Conservation (phyloP, 2,888 invertebrate species). For the Dioctria rufipes region DNA sequence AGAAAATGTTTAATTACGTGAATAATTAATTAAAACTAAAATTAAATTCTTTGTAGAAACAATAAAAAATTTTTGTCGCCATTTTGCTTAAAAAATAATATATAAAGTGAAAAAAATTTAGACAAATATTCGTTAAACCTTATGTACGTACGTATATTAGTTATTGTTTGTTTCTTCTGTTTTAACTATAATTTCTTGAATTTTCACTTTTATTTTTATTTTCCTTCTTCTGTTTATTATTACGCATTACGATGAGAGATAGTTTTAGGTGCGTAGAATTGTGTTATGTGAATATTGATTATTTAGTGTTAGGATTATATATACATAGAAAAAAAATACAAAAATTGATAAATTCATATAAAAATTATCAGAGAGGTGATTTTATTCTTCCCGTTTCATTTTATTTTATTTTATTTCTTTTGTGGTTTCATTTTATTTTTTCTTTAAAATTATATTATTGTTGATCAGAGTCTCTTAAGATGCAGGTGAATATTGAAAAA, state of each 20-base stretch:
- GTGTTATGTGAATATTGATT: constrained; percentile 41
- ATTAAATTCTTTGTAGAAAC: constrained; percentile 25
- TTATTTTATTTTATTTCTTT: constrained; percentile 13
- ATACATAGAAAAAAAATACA: not conserved
- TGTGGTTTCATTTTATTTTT: not conserved
- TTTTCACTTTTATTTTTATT: constrained; percentile 25
- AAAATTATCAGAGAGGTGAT: not conserved
- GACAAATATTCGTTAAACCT: constrained; percentile 46
- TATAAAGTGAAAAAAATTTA: constrained; percentile 9
- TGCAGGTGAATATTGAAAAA: too few relatives aligned
- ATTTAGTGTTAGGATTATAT: constrained; percentile 23
- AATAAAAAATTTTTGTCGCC: constrained; percentile 32
- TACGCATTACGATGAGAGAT: constrained; percentile 47
- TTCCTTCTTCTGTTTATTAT: constrained; percentile 23
- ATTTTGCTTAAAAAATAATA: constrained; percentile 44
- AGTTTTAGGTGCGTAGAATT: constrained; percentile 41
- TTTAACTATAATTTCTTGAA: constrained; percentile 19
- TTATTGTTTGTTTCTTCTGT: constrained; percentile 24
- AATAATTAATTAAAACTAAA: not conserved
- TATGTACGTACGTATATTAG: constrained; percentile 37
- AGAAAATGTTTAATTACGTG: not conserved
- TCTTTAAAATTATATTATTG: too few relatives aligned
- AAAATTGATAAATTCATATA: constrained; percentile 2
- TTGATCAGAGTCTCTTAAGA: too few relatives aligned
- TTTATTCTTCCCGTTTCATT: not conserved